Evolutionary conservation across 92 coral and sea anemone genomes (phyloP).

Genomic region (Diadumene lineata): DNA sequence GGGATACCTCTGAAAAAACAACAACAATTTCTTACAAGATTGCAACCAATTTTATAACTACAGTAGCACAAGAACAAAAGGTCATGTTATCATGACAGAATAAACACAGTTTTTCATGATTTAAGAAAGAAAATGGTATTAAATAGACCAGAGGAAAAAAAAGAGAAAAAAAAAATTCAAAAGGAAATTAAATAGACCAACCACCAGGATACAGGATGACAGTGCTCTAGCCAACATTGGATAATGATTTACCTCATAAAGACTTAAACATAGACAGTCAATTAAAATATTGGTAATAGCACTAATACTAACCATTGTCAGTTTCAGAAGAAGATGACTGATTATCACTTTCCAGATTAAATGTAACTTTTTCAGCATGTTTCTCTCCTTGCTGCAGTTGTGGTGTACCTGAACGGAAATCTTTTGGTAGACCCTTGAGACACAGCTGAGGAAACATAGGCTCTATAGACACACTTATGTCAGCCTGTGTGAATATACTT

Average conservation of each 20-base stretch:
- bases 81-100: no score
- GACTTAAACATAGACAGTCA: neutral
- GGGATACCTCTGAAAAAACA: constrained; percentile 61
- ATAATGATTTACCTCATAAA: no score
- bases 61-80: no score
- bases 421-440: constrained; percentile 81
- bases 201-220: no score
- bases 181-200: no score
- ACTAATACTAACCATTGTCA: constrained; percentile 38
- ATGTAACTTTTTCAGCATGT: constrained; percentile 44
- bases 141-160: no score
- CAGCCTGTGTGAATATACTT: constrained; percentile 91
- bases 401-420: constrained; percentile 88
- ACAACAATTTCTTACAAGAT: no score
- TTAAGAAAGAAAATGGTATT: no score
- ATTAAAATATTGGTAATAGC: neutral
- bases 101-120: no score
- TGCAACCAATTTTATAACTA: no score
- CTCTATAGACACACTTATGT: constrained; percentile 86
- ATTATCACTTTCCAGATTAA: neutral
- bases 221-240: no score
- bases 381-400: constrained; percentile 55
- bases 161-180: no score
- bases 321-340: constrained; percentile 35
- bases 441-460: constrained; percentile 95